Percentiles rank a stretch among this genome's conserved stretches.
Conservation (phyloP, 1,140 invertebrate genomes). For the Calliphora vicina region DNA sequence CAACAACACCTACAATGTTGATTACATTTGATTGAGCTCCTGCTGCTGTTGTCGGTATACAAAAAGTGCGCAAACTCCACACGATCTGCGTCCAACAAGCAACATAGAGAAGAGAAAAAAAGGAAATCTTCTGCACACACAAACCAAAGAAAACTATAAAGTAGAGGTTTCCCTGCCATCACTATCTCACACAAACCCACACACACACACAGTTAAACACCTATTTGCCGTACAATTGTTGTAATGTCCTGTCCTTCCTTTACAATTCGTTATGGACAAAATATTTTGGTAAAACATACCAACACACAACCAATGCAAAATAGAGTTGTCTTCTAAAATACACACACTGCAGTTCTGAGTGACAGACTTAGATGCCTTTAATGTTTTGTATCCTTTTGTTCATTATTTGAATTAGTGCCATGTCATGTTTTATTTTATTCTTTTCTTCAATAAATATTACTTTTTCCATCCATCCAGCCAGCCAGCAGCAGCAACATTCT, state of each 20-base stretch:
- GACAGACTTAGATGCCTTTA: background rate
- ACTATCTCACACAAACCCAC: slow-evolving; percentile 27
- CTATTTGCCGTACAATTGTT: background rate
- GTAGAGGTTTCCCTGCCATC: slow-evolving; percentile 20
- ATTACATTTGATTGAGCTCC: slow-evolving; percentile 51
- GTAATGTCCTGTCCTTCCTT: slow-evolving; percentile 8
- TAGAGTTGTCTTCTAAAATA: slow-evolving; percentile 23
- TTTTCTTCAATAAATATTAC: slow-evolving; percentile 12
- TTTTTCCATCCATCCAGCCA: background rate
- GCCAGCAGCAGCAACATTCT: no score
- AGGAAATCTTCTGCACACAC: no score
- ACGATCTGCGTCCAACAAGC: slow-evolving; percentile 23
- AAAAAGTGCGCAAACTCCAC: slow-evolving; percentile 47
- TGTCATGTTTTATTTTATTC: slow-evolving; percentile 37
- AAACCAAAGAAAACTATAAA: background rate
- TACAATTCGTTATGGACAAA: slow-evolving; percentile 34
- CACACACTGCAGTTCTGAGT: slow-evolving; percentile 23
- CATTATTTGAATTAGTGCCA: slow-evolving; percentile 22
- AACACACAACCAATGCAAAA: background rate
- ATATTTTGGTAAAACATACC: slow-evolving; percentile 19
- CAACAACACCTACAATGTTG: slow-evolving; percentile 30
- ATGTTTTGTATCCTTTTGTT: background rate
- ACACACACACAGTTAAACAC: slow-evolving; percentile 41
- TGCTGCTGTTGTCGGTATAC: slow-evolving; percentile 59
- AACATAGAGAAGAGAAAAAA: background rate